Conservation (phyloP, 2,888 invertebrate genomes). For the Alentia gelatinosa region DNA sequence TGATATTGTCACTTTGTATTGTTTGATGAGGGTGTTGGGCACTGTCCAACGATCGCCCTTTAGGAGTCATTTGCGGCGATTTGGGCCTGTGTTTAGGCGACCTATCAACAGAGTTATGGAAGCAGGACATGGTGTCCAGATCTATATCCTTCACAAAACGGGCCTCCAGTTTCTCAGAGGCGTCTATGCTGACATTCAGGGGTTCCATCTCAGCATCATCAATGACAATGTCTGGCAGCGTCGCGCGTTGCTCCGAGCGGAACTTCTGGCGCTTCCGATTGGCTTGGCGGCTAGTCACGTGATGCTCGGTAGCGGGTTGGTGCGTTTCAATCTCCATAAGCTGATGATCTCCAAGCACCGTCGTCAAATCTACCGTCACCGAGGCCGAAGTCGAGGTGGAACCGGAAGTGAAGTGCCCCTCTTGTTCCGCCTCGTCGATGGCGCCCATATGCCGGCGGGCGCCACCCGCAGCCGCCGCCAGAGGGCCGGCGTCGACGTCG, state of each 20-base stretch:
- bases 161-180: not conserved
- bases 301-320: constrained; percentile 21
- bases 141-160: not conserved
- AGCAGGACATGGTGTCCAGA: not conserved
- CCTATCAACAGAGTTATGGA: constrained; percentile 1
- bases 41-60: not conserved
- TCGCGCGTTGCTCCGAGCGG: not conserved
- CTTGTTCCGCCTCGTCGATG: constrained; percentile 5
- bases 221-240: not conserved
- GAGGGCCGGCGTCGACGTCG: not conserved
- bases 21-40: not conserved
- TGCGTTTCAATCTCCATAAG: not conserved
- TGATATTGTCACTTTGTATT: not conserved
- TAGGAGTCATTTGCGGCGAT: not conserved
- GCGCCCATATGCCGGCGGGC: not conserved
- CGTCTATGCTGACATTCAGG: not conserved
- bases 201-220: constrained; percentile 44
- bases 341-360: not conserved
- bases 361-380: not conserved
- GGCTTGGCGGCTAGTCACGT: not conserved
- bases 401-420: not conserved
- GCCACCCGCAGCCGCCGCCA: not conserved
- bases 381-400: not conserved
- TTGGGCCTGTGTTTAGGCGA: not conserved
- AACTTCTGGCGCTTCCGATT: not conserved